Evolutionary conservation across 2,888 invertebrate species (phyloP).

Genomic region (Metalampra italica): DNA sequence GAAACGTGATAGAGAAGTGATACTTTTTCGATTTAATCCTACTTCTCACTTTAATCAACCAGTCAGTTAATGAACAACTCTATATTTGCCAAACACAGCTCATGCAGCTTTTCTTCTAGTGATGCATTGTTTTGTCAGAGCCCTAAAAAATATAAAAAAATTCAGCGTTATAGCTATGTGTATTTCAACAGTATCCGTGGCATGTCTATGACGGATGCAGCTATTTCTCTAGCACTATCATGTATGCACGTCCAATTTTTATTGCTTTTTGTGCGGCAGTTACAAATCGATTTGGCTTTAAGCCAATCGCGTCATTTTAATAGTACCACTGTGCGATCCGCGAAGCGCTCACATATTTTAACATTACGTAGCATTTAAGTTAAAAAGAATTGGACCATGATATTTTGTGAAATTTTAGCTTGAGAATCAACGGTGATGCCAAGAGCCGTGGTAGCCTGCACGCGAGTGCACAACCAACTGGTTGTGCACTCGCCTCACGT

Average conservation of each 20-base stretch:
- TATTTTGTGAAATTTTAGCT: not conserved
- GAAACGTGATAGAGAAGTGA: no score
- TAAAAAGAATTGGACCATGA: not conserved
- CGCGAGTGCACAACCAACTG: no score
- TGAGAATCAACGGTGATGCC: no score
- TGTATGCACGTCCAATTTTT: constrained; percentile 69
- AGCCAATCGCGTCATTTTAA: constrained; percentile 71
- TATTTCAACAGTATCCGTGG: constrained; percentile 40
- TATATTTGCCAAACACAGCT: no score
- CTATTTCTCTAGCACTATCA: constrained; percentile 65
- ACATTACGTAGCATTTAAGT: constrained; percentile 10
- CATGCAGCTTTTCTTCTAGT: no score
- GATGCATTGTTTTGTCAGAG: no score
- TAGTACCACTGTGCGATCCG: constrained; percentile 48
- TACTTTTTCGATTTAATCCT: no score
- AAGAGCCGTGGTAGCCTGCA: no score
- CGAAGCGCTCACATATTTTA: constrained; percentile 28
- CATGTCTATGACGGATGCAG: constrained; percentile 56
- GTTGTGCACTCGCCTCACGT: no score
- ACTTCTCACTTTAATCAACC: no score
- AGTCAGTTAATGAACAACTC: no score
- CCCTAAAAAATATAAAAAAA: no score
- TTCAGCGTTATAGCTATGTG: not conserved
- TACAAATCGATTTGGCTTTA: constrained; percentile 74
- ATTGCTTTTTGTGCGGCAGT: constrained; percentile 73